phyloP scores from a whole-genome alignment of 2,797 vertebrate genomes.

The Borostomias antarcticus region DNA sequence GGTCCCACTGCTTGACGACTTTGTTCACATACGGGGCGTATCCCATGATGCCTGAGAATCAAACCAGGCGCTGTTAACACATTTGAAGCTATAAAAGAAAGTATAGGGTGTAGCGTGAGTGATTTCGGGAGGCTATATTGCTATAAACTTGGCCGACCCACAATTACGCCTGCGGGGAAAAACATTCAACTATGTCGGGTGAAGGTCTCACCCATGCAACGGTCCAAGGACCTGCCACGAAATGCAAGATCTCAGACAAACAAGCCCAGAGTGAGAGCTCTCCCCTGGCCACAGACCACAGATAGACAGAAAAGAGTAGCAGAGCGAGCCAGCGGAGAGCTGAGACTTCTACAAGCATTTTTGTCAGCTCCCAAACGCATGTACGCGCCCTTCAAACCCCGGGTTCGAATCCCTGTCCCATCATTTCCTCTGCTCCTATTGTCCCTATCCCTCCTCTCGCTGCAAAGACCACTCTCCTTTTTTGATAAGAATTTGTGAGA shows the following conservation, averaged over 20 bases:
- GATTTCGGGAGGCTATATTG: conserved; percentile 46
- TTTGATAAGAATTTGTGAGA: too few relatives aligned
- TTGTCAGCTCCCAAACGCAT: too few relatives aligned
- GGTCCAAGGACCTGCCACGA: conserved; percentile 32
- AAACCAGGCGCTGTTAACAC: conserved; percentile 39
- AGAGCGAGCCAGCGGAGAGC: conserved; percentile 23
- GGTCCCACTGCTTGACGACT: conserved; percentile 90
- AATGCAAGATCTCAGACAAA: conserved; percentile 59
- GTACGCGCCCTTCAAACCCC: too few relatives aligned
- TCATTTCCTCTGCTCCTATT: too few relatives aligned
- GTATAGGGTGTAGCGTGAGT: conserved; percentile 35
- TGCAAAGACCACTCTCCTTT: too few relatives aligned
- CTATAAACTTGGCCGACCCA: conserved; percentile 28
- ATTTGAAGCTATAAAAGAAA: conserved; percentile 38
- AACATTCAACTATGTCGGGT: conserved; percentile 18
- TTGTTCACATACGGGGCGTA: conserved; percentile 84
- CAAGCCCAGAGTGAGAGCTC: conserved; percentile 36
- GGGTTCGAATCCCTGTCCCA: too few relatives aligned
- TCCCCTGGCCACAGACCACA: conserved; percentile 42
- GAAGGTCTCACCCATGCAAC: conserved; percentile 17
- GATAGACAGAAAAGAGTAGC: conserved; percentile 25
- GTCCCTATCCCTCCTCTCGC: too few relatives aligned
- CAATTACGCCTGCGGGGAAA: conserved; percentile 50
- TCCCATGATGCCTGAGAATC: conserved; percentile 89
- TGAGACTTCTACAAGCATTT: conserved; percentile 38